Evolutionary conservation across 2,113 vertebrate genomes (phyloP).

Genomic region (Prolemur simus): DNA sequence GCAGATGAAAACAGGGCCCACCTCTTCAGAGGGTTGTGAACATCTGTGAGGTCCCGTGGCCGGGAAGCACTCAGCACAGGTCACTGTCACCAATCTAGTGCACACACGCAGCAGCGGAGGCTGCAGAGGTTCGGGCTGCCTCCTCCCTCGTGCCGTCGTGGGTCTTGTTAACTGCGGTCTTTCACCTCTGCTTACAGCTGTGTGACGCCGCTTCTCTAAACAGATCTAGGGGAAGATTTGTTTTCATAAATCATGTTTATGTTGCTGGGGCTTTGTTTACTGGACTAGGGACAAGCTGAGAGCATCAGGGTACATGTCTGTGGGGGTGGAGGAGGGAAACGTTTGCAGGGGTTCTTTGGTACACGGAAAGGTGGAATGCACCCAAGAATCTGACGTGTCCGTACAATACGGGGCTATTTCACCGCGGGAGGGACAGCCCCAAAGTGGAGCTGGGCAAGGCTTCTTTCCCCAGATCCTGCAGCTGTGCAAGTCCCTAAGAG

Average conservation of each 20-base stretch:
- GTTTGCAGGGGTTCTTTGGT: background rate
- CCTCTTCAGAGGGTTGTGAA: background rate
- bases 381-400: constrained; percentile 30
- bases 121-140: background rate
- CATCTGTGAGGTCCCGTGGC: accelerated
- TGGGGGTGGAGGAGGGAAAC: background rate
- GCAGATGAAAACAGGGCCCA: background rate
- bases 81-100: accelerated
- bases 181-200: constrained; percentile 61
- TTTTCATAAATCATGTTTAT: constrained; percentile 74
- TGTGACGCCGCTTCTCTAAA: constrained; percentile 38
- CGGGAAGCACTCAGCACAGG: background rate
- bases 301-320: constrained; percentile 19
- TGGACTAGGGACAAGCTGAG: constrained; percentile 45
- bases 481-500: constrained; percentile 7
- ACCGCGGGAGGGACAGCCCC: background rate
- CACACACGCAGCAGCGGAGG: background rate
- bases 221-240: constrained; percentile 54
- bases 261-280: constrained; percentile 58
- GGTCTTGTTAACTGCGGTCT: background rate
- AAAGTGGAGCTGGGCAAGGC: constrained; percentile 3
- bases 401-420: background rate
- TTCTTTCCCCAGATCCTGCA: background rate
- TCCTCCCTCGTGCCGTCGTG: constrained; percentile 4
- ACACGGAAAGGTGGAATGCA: background rate